phyloP scores from a whole-genome alignment of 2,888 invertebrate species.

The Apotomis turbidana region DNA sequence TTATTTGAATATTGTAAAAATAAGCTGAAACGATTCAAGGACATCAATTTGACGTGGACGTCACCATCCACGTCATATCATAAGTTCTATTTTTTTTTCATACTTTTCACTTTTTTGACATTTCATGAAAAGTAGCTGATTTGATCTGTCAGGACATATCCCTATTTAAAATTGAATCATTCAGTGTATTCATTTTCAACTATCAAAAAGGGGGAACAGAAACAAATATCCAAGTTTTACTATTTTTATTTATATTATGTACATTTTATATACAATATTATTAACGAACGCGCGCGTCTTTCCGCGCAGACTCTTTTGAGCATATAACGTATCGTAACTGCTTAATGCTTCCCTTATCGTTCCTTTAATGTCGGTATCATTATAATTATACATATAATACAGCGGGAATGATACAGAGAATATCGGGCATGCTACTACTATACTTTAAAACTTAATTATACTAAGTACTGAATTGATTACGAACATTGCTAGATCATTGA shows the following conservation, averaged over 20 bases:
- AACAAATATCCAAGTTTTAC: slow-evolving; percentile 57
- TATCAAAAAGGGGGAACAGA: background rate
- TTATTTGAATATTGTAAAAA: too few species aligned
- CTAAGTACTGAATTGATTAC: background rate
- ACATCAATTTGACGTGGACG: too few species aligned
- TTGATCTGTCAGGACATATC: too few species aligned
- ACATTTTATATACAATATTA: slow-evolving; percentile 81
- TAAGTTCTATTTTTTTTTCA: too few species aligned
- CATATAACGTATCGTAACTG: slow-evolving; percentile 52
- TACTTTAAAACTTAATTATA: slow-evolving; percentile 48
- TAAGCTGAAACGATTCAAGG: too few species aligned
- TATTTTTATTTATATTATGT: slow-evolving; percentile 79
- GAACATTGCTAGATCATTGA: slow-evolving; percentile 25
- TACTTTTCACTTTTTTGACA: too few species aligned
- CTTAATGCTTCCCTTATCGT: slow-evolving; percentile 56
- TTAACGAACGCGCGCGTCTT: slow-evolving; percentile 65
- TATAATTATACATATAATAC: slow-evolving; percentile 70
- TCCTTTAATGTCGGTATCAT: slow-evolving; percentile 66
- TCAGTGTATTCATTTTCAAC: too few species aligned
- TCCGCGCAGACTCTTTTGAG: slow-evolving; percentile 71
- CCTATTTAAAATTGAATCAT: too few species aligned
- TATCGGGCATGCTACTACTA: slow-evolving; percentile 65
- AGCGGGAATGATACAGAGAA: slow-evolving; percentile 75
- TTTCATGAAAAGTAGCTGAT: too few species aligned
- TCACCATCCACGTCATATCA: too few species aligned